Conservation (phyloP, 2,113 vertebrate species). For the Sterna hirundo region DNA sequence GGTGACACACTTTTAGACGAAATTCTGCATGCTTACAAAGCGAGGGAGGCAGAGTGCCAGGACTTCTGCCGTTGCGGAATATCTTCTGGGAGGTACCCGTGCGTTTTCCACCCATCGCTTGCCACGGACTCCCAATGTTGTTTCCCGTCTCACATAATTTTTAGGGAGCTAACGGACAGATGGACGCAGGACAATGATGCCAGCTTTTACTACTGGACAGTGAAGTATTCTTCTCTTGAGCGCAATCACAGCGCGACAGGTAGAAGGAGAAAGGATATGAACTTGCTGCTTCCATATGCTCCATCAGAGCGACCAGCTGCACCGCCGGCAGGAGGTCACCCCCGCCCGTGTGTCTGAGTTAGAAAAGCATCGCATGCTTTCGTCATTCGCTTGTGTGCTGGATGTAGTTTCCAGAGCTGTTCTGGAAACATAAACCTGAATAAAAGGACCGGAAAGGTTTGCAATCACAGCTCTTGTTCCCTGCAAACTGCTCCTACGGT, state of each 20-base stretch:
- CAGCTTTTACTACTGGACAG: constrained; percentile 21
- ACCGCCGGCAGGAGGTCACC: neutral
- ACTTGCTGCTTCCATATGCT: constrained; percentile 5
- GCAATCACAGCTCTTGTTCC: neutral
- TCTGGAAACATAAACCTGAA: neutral
- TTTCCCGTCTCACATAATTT: neutral
- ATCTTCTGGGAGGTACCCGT: neutral
- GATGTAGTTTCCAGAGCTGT: neutral
- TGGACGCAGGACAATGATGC: neutral
- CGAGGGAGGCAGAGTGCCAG: neutral
- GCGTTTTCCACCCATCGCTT: neutral
- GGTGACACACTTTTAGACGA: neutral
- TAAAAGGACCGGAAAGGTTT: neutral
- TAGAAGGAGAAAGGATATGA: neutral
- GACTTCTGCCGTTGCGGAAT: neutral
- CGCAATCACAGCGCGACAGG: neutral
- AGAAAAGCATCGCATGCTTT: neutral
- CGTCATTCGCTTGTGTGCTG: neutral
- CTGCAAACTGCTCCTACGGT: neutral
- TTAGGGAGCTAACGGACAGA: neutral
- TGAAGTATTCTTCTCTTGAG: constrained; percentile 17
- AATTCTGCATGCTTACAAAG: neutral
- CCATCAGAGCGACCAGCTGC: neutral
- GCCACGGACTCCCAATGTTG: neutral
- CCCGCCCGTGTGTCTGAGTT: neutral